These are phyloP conservation scores for Conistra vaccinii DNA, from an alignment of 2,888 invertebrate species.

Conservation along the genomic window DNA sequence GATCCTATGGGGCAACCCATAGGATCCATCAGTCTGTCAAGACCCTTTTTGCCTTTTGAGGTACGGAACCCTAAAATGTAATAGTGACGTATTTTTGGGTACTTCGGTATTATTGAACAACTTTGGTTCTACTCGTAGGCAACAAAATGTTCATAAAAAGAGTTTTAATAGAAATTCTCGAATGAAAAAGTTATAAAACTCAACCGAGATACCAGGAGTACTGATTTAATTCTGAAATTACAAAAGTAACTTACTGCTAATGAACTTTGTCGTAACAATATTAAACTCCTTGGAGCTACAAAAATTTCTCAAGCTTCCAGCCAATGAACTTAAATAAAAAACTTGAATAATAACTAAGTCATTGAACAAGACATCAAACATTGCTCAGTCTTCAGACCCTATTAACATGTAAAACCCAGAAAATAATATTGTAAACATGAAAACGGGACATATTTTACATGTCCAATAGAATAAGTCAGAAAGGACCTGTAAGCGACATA, in stretches of 20 bases:
- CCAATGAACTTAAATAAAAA: slow-evolving; percentile 11
- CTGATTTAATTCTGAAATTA: slow-evolving; percentile 42
- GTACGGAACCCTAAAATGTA: too few species aligned
- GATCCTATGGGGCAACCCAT: too few species aligned
- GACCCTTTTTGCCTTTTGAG: too few species aligned
- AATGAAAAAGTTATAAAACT: slow-evolving; percentile 19
- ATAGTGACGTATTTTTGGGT: neutral
- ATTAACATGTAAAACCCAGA: slow-evolving; percentile 48
- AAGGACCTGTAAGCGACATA: slow-evolving; percentile 71
- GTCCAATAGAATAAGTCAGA: slow-evolving; percentile 72
- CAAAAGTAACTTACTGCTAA: slow-evolving; percentile 36
- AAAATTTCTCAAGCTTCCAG: neutral
- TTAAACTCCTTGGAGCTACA: slow-evolving; percentile 28
- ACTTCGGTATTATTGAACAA: neutral
- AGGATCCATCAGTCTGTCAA: too few species aligned
- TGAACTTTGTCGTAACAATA: slow-evolving; percentile 30
- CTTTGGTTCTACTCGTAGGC: neutral
- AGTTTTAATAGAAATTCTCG: neutral
- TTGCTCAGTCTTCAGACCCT: neutral
- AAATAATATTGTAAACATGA: slow-evolving; percentile 62
- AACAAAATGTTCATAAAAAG: neutral
- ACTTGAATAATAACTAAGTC: neutral
- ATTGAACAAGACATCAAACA: slow-evolving; percentile 24
- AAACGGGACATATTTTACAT: slow-evolving; percentile 66
- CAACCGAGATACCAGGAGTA: neutral